A percentile compares a stretch with the other conserved stretches of the same genome.
Evolutionary conservation across 2,113 vertebrate species (phyloP).

Genomic region (Notothenia rossii): DNA sequence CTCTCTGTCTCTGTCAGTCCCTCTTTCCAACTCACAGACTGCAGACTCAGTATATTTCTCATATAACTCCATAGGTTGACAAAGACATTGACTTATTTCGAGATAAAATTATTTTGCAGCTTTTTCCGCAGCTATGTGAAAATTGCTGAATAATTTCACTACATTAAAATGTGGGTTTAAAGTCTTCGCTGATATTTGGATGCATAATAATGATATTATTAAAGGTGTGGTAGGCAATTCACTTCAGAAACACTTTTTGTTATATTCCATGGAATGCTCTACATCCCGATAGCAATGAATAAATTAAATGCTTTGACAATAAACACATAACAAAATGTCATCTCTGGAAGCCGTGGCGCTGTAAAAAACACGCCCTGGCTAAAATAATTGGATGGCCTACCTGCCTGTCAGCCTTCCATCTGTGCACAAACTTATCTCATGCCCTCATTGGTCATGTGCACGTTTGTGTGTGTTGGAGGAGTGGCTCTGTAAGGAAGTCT

Average conservation of each 20-base stretch:
- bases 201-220: not conserved
- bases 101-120: not conserved
- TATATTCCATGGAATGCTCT: no score
- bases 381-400: no score
- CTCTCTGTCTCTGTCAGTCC: not conserved
- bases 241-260: no score
- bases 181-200: not conserved
- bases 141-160: not conserved
- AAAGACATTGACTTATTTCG: not conserved
- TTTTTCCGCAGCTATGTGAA: not conserved
- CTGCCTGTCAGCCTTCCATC: no score
- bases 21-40: not conserved
- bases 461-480: no score
- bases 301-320: no score
- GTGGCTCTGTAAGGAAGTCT: no score
- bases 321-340: no score
- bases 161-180: not conserved
- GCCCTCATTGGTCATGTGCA: no score
- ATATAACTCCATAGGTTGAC: not conserved
- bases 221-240: not conserved
- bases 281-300: no score
- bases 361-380: not conserved
- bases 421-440: no score
- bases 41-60: slow-evolving; percentile 3
- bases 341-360: no score